These are phyloP conservation scores for Drosophila peninsularis DNA, from an alignment of 2,888 invertebrate genomes.

Conservation along the genomic window DNA sequence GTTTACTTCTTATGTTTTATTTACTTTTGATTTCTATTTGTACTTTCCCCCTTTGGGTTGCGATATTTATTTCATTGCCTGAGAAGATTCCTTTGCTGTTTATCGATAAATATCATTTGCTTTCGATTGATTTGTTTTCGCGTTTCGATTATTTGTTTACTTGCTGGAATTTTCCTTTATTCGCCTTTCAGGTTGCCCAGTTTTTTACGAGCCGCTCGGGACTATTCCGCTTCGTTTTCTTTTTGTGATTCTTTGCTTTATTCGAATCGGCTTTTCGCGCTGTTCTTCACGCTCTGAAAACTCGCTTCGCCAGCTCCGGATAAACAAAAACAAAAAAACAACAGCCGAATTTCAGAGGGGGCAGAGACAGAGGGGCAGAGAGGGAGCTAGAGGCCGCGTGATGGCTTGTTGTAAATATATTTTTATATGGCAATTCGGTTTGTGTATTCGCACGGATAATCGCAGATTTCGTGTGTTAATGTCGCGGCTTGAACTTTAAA, in stretches of 20 bases:
- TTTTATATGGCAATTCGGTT: constrained; percentile 21
- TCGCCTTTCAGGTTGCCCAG: constrained; percentile 14
- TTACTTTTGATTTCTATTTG: background rate
- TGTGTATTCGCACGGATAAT: constrained; percentile 58
- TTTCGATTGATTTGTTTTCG: constrained; percentile 10
- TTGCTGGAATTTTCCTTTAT: constrained; percentile 6
- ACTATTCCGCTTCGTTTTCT: constrained; percentile 4
- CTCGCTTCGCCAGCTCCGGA: constrained; percentile 22
- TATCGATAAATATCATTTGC: constrained; percentile 17
- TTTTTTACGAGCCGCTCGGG: constrained; percentile 6
- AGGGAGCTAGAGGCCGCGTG: background rate
- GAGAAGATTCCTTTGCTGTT: constrained; percentile 24
- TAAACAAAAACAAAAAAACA: constrained; percentile 30
- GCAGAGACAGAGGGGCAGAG: background rate
- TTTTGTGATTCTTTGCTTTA: background rate
- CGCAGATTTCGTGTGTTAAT: constrained; percentile 75
- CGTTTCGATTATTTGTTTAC: background rate
- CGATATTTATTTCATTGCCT: constrained; percentile 20
- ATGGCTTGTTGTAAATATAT: background rate
- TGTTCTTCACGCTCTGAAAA: constrained; percentile 42
- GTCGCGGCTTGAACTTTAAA: constrained; percentile 80
- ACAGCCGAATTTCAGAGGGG: background rate
- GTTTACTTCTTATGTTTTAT: constrained; percentile 1
- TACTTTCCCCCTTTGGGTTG: background rate
- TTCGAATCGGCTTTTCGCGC: background rate